Evolutionary conservation across 2,113 vertebrate genomes (phyloP), one percentile per base, ranked within the genome.

Genomic region (Microcebus tavaratra): DNA sequence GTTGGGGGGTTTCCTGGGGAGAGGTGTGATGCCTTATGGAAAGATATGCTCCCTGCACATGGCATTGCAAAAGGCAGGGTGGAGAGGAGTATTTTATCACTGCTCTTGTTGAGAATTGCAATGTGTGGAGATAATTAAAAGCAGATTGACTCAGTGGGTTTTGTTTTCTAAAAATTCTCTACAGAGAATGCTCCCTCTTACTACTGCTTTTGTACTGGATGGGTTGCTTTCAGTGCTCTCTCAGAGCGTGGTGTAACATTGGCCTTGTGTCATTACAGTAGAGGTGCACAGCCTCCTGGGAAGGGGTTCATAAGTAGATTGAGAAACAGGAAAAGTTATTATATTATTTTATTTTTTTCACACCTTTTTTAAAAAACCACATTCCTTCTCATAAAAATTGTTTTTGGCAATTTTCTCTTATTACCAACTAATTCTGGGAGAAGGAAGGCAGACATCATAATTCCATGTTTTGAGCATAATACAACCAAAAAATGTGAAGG

Each of bases 11-110:
- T 6, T 67, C 8, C 82, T n/a, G 18, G 29, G 12, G 15, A 61
- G 48, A 29, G 6, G 31, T 14, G 2, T 36, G 75, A 29, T 42
- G 31, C 42, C 57, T 53, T 50, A 8, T 27, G 36, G 70, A 42
- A 68, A 73, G 42, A 21, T 42, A 59, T 15, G 36, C n/a, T 39
- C n/a, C 55, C n/a, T 45, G n/a, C n/a, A n/a, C 34, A 5, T 8
- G 23, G 25, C 36, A 12, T 27, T 34, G 36, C 61, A 0, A 0
- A 34, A 34, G 61, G 34, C 0, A 1, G 75, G 20, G 11, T 1
- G 4, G 21, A 9, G 11, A 36, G 8, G 2, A 14, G 18, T 8
- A 7, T 75, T 81, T 90, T 13, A 50, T 76, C 50, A 65, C 48
- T 5, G 0, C 63, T 83, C 0, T 50, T 5, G 0, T 67, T 91